Evolutionary conservation across 2,797 vertebrate genomes (phyloP), one percentile per base, ranked within the genome.

Genomic region (Eutrigla gurnardus): DNA sequence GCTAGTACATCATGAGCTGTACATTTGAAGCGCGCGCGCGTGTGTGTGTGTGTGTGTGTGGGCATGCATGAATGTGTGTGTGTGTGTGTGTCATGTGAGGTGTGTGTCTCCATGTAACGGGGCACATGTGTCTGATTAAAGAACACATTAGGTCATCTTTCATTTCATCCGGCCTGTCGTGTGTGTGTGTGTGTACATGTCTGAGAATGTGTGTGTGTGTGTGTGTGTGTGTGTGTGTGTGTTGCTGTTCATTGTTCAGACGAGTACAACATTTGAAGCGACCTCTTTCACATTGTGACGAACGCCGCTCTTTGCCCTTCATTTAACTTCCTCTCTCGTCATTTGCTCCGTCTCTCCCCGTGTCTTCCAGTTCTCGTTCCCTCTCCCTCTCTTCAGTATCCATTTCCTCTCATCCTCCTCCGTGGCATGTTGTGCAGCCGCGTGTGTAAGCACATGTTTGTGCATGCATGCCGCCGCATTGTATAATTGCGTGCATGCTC

Each of bases 71-170:
- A n/a, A 15, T 18, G n/a, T 18, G 54, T 32, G 63, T 57, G 61
- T 74, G 63, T 55, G 42, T 58, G 66, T 59, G 37, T 39, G 40
- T 64, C 40, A 50, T 45, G 32, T 50, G 32, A 46, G 45, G 70
- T 71, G 65, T 77, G 80, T 78, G 42, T 84, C 69, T 66, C 32
- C 43, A 40, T 80, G 70, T 77, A 73, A 70, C 36, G 1, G 45
- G 14, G 11, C 73, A 77, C 80, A 79, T 71, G 78, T 78, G 84
- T 82, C 70, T 86, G 76, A 89, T 87, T 88, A 87, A 80, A 81
- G 78, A 77, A 75, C 78, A 81, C 66, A 75, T 87, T 78, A 90
- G 78, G 64, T 89, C 85, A 88, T 84, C 70, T 73, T 76, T 85
- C 82, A 81, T 80, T 84, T 35, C 49, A 74, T 80, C 57, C 43